Base-by-base conservation (phyloP, 2,113 vertebrate genomes). In the Seriola aureovittata region DNA sequence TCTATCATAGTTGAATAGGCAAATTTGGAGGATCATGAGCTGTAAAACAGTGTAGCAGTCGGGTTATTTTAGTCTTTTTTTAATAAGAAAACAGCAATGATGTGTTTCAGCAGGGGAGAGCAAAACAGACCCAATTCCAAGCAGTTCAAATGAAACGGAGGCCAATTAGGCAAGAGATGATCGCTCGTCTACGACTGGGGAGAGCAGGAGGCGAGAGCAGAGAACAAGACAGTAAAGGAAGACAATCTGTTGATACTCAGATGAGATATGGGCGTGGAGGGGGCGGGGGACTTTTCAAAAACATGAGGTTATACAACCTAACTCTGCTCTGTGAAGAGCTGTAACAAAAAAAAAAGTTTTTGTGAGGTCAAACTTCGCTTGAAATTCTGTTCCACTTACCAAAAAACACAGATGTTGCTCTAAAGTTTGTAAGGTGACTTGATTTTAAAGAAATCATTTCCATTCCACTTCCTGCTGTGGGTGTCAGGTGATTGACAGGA, bases 111-210 rank as follows among this genome's bases (percentile, higher is more conserved):
- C 75, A 34, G 68, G 82, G 52, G 74, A 71, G 77, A 78, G 46
- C 19, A 74, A 74, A 72, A 71, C 44, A 52, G 7, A 80, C 55
- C 38, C 5, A 14, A 82, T 79, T 75, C 65, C 44, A 60, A 80
- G 71, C 59, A 62, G 64, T 62, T 88, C 59, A 81, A 76, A 83
- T 79, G 72, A 85, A 46, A 76, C 21, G 4, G 1, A 55, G 17
- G 66, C 48, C 75, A 82, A 87, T 85, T 86, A 80, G 66, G 46
- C 67, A 57, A 64, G 75, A 84, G 75, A 82, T 13, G 52, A 82
- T 62, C 16, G 16, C 55, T 48, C n/a, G 46, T 66, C 42, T 76
- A 80, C 19, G 21, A 74, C 75, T 80, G 52, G 75, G 69, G 54
- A 81, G 46, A 73, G 78, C 10, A 34, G 34, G 46, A 11, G 72